Percentiles rank a stretch among this genome's conserved stretches.
Evolutionary conservation across 2,113 vertebrate species (phyloP).

Genomic region (Sterrhoptilus dennistouni): DNA sequence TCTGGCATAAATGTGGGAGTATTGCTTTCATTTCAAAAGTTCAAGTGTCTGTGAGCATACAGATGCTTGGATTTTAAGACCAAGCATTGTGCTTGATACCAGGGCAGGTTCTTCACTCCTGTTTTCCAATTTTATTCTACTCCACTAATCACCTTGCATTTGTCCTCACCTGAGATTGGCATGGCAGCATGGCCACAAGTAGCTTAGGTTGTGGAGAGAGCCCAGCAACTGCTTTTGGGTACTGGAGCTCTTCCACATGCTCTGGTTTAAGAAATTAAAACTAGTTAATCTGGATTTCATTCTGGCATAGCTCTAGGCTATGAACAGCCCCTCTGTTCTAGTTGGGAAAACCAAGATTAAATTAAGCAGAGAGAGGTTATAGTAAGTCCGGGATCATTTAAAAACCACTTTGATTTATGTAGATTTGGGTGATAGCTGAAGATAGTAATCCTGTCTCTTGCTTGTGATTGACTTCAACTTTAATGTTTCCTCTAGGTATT

Average conservation of each 20-base stretch:
- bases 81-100: background rate
- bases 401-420: background rate
- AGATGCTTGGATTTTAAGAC: background rate
- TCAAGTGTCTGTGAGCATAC: background rate
- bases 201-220: background rate
- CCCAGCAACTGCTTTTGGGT: background rate
- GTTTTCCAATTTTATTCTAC: background rate
- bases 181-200: background rate
- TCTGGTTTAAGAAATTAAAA: background rate
- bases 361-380: background rate
- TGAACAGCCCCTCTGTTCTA: background rate
- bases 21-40: background rate
- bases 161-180: background rate
- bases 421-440: background rate
- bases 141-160: background rate
- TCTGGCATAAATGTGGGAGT: background rate
- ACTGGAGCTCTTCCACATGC: background rate
- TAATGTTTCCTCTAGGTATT: background rate
- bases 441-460: background rate
- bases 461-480: background rate
- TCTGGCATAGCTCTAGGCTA: background rate
- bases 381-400: background rate
- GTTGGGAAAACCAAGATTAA: background rate
- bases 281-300: background rate
- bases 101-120: background rate